A percentile compares a stretch with the other conserved stretches of the same genome.
phyloP scores from a whole-genome alignment of 2,888 invertebrate species.

The Phengaris alcon region DNA sequence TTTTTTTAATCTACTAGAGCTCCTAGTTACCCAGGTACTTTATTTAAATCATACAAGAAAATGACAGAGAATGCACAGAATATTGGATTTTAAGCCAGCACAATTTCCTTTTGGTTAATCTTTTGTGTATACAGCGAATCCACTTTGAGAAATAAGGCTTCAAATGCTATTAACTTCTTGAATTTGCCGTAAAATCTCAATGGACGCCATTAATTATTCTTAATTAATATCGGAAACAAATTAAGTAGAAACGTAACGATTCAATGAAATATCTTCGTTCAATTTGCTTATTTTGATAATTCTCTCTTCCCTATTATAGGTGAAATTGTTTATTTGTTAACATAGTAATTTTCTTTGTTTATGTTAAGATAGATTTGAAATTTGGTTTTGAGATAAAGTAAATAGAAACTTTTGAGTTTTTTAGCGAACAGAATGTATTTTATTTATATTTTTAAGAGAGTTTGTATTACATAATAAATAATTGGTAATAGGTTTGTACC shows the following conservation, averaged over 20 bases:
- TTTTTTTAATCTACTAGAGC: no score
- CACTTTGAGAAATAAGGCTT: constrained; percentile 12
- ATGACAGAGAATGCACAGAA: constrained; percentile 9
- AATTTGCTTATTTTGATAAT: constrained; percentile 19
- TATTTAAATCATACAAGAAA: not conserved
- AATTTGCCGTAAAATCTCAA: constrained; percentile 17
- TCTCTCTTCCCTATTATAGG: constrained; percentile 5
- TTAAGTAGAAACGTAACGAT: constrained; percentile 29
- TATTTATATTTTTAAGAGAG: no score
- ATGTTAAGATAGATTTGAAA: not conserved
- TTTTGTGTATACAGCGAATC: constrained; percentile 8
- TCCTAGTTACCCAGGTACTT: no score
- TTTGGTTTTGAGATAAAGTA: not conserved
- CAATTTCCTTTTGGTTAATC: constrained; percentile 10
- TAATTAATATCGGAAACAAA: constrained; percentile 34
- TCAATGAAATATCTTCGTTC: constrained; percentile 20
- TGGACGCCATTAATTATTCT: constrained; percentile 28
- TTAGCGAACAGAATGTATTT: no score
- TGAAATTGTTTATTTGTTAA: constrained; percentile 27
- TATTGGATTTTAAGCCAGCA: not conserved
- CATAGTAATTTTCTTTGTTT: constrained; percentile 5
- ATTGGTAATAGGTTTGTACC: no score
- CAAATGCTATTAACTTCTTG: constrained; percentile 10
- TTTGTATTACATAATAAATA: no score
- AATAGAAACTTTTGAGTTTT: not conserved